phyloP scores from a whole-genome alignment of 1,140 invertebrate species.

The Caenorhabditis remanei region DNA sequence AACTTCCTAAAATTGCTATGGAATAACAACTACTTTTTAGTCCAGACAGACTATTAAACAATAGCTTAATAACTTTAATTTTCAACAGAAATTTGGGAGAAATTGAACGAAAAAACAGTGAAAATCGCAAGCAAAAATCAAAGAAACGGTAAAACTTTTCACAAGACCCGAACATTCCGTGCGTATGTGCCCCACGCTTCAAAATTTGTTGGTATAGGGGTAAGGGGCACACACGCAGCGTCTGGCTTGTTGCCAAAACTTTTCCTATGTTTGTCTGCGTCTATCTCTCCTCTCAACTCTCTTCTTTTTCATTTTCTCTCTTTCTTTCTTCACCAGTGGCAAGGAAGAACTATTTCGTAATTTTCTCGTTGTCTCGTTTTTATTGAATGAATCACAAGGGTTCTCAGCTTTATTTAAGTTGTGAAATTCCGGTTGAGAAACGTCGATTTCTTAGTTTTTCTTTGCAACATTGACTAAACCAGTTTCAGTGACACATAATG shows the following conservation, averaged over 20 bases:
- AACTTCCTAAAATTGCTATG: no score
- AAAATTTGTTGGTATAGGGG: slow-evolving; percentile 35
- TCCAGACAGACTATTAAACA: no score
- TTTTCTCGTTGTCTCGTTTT: slow-evolving; percentile 21
- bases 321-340: not conserved
- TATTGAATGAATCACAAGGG: slow-evolving; percentile 33
- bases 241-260: slow-evolving; percentile 28
- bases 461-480: no score
- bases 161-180: slow-evolving; percentile 50
- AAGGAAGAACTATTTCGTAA: slow-evolving; percentile 7
- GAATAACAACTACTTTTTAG: no score
- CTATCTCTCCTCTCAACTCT: not conserved
- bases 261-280: not conserved
- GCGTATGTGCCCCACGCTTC: slow-evolving; percentile 29
- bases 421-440: slow-evolving; percentile 16
- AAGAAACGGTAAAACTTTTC: slow-evolving; percentile 34
- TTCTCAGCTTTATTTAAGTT: slow-evolving; percentile 35
- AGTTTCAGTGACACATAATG: no score
- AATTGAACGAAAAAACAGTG: not conserved
- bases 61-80: no score
- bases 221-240: slow-evolving; percentile 30
- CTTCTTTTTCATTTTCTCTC: slow-evolving; percentile 21
- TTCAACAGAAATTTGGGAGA: not conserved
- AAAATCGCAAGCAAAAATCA: slow-evolving; percentile 16
- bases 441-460: not conserved